Percentiles rank a stretch among this genome's conserved stretches.
These are phyloP conservation scores for Danio aesculapii DNA, from an alignment of 2,797 vertebrate species.

Conservation along the genomic window DNA sequence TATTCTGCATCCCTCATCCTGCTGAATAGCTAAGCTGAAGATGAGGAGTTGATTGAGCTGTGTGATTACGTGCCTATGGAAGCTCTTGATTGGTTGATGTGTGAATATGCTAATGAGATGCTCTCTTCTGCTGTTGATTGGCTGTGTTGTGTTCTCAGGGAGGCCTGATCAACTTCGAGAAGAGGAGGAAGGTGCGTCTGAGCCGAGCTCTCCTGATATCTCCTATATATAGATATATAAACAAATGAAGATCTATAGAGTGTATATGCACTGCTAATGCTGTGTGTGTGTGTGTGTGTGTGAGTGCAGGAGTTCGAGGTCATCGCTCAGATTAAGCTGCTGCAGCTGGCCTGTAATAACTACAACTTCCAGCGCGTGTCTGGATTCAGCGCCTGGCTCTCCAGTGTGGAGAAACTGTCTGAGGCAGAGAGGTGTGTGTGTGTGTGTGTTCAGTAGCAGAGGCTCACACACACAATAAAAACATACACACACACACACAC, in stretches of 20 bases:
- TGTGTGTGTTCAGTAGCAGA: too few relatives aligned
- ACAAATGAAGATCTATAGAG: too few relatives aligned
- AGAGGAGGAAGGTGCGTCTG: slow-evolving; percentile 66
- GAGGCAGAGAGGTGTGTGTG: slow-evolving; percentile 83
- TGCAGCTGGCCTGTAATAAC: slow-evolving; percentile 88
- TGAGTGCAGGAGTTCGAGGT: slow-evolving; percentile 85
- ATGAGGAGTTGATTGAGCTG: too few relatives aligned
- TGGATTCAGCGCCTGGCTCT: slow-evolving; percentile 83
- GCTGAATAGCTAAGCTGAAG: too few relatives aligned
- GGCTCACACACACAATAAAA: background rate
- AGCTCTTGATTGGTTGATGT: too few relatives aligned
- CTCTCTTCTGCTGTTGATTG: background rate
- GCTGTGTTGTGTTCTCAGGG: slow-evolving; percentile 50
- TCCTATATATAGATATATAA: background rate
- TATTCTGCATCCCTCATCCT: too few relatives aligned
- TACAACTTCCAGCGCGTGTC: slow-evolving; percentile 83
- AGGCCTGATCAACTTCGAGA: slow-evolving; percentile 70
- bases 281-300: background rate
- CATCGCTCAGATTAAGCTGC: slow-evolving; percentile 88
- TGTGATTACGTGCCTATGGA: too few relatives aligned
- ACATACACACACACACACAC: background rate
- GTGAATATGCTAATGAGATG: background rate
- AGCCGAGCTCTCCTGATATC: background rate
- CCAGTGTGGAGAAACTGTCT: slow-evolving; percentile 77
- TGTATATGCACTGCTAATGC: too few relatives aligned